Conservation (phyloP, 1,140 invertebrate genomes). For the Drosophila nebulosa region DNA sequence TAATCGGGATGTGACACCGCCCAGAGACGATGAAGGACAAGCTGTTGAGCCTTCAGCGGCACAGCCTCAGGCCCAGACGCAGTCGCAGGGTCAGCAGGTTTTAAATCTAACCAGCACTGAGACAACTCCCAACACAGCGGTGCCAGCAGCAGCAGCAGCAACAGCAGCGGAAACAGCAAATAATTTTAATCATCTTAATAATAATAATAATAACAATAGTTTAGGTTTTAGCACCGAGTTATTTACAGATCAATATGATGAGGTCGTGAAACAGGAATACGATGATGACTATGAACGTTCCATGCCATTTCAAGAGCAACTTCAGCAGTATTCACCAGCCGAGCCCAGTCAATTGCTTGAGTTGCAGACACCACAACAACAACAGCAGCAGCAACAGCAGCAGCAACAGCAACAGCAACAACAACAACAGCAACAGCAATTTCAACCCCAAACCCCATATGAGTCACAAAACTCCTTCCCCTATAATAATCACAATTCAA, state of each 20-base stretch:
- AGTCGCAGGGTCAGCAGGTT: conserved; percentile 7
- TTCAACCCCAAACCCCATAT: conserved; percentile 5
- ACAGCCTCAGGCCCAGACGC: conserved; percentile 11
- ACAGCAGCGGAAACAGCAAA: conserved; percentile 17
- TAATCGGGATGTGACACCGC: conserved; percentile 67
- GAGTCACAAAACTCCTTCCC: conserved; percentile 8
- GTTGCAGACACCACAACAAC: conserved; percentile 62
- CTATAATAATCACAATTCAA: conserved; percentile 9
- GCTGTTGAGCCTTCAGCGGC: conserved; percentile 13
- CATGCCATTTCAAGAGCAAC: conserved; percentile 60
- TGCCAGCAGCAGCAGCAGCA: conserved; percentile 7
- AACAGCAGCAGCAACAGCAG: conserved; percentile 56
- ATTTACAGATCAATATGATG: conserved; percentile 72
- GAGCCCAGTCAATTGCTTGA: conserved; percentile 54
- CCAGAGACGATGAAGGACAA: conserved; percentile 36
- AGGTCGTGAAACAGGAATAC: conserved; percentile 63
- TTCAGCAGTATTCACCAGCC: conserved; percentile 66
- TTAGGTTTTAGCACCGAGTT: conserved; percentile 65
- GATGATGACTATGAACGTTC: conserved; percentile 65
- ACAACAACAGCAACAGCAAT: conserved; percentile 8
- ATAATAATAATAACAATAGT: conserved; percentile 39
- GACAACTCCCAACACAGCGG: conserved; percentile 10
- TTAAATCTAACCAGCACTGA: conserved; percentile 18
- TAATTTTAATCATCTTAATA: conserved; percentile 18
- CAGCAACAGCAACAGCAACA: conserved; percentile 38